Evolutionary conservation across 2,113 vertebrate genomes (phyloP).

Genomic region (Gorilla gorilla): DNA sequence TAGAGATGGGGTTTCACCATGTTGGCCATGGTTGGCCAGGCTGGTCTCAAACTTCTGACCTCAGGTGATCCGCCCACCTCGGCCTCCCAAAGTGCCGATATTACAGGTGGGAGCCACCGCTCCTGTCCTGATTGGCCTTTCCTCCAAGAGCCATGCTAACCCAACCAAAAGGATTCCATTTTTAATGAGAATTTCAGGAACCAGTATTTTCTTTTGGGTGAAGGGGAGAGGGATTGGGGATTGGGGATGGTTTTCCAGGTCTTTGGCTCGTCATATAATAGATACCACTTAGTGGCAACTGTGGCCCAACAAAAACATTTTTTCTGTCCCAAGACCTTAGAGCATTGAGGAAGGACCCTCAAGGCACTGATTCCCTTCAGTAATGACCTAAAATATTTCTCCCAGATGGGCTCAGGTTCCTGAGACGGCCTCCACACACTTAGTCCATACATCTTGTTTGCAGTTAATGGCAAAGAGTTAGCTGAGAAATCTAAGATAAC

Average conservation of each 20-base stretch:
- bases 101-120: no score
- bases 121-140: background rate
- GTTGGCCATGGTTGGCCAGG: no score
- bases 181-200: slow-evolving; percentile 4
- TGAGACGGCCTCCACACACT: background rate
- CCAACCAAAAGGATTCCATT: background rate
- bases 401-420: background rate
- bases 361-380: background rate
- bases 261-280: background rate
- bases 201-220: background rate
- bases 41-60: no score
- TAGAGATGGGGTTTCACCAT: no score
- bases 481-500: slow-evolving; percentile 9
- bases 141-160: background rate
- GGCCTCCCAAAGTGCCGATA: no score
- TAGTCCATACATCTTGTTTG: background rate
- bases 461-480: background rate
- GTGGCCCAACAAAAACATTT: background rate
- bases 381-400: slow-evolving; percentile 11
- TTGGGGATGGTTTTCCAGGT: background rate
- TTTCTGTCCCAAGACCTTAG: background rate
- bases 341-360: background rate
- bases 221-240: background rate
- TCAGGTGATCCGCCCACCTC: no score
- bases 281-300: background rate